phyloP scores from a whole-genome alignment of 2,797 vertebrate genomes.

The Pseudotriccus pelzelni region DNA sequence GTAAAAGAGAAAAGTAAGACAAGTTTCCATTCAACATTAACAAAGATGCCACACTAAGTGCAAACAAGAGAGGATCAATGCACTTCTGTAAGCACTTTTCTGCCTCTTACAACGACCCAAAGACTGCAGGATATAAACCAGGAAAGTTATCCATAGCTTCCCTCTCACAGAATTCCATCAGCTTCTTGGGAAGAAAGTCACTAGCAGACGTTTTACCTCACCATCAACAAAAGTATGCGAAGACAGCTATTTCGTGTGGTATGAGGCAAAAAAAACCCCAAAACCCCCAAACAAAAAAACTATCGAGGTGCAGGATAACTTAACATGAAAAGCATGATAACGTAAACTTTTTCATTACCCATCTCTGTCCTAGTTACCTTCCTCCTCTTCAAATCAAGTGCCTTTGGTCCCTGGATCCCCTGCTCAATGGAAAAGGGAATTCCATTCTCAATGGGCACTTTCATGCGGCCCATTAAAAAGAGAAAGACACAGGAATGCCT shows the following conservation, averaged over 20 bases:
- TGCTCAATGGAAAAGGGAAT: neutral
- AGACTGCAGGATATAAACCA: neutral
- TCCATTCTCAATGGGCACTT: neutral
- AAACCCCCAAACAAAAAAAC: too few relatives aligned
- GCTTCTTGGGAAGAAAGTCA: neutral
- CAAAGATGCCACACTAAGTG: neutral
- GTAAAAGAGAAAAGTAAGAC: neutral
- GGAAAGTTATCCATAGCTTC: neutral
- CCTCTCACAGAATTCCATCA: neutral
- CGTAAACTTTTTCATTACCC: rapidly evolving
- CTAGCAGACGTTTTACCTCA: neutral
- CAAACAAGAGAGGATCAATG: neutral
- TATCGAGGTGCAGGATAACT: neutral
- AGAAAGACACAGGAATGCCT: neutral
- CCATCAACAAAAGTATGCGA: neutral
- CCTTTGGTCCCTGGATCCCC: neutral
- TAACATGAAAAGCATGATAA: neutral
- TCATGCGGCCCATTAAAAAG: neutral
- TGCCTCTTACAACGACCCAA: neutral
- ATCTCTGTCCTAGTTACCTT: neutral
- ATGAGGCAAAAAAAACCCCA: neutral
- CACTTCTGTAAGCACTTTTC: neutral
- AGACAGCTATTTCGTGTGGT: neutral
- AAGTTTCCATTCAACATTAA: neutral
- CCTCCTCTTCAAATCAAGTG: neutral